A percentile compares a stretch with the other conserved stretches of the same genome.
Evolutionary conservation across 2,888 invertebrate genomes (phyloP).

Genomic region (Folsomia manolachei): DNA sequence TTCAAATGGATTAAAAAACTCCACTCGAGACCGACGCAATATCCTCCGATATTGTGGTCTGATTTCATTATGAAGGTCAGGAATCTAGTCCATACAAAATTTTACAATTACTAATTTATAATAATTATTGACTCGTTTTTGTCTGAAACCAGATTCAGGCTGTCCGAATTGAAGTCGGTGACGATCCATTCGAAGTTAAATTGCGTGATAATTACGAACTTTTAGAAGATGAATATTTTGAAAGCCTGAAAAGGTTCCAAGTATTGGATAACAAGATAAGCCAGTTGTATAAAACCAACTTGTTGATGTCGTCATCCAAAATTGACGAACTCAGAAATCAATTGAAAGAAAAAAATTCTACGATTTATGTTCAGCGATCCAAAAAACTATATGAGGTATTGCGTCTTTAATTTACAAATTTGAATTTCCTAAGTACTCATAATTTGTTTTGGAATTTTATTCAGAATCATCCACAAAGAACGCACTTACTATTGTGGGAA

Average conservation of each 20-base stretch:
- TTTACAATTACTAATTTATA: constrained; percentile 3
- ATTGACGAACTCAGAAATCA: constrained; percentile 85
- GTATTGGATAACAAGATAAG: constrained; percentile 83
- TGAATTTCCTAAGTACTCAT: constrained; percentile 2
- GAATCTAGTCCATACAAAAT: too few species aligned
- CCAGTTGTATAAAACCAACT: constrained; percentile 76
- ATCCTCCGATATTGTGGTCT: constrained; percentile 70
- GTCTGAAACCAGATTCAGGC: constrained; percentile 67
- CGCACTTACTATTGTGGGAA: constrained; percentile 81
- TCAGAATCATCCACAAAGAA: constrained; percentile 61
- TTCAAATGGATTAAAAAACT: constrained; percentile 91
- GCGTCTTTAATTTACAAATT: not conserved
- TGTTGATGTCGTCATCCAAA: constrained; percentile 78
- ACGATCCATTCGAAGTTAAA: constrained; percentile 97
- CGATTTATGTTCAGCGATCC: constrained; percentile 91
- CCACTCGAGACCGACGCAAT: constrained; percentile 66
- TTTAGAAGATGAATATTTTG: constrained; percentile 90
- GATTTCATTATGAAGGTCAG: constrained; percentile 83
- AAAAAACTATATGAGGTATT: constrained; percentile 65
- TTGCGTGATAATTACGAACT: constrained; percentile 93
- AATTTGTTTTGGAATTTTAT: constrained; percentile 22
- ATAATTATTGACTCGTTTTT: not conserved
- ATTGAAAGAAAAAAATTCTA: constrained; percentile 83
- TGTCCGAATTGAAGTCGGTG: constrained; percentile 86
- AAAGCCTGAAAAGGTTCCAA: constrained; percentile 82